These are phyloP conservation scores for Dromas ardeola DNA, from an alignment of 2,113 vertebrate species.

Conservation along the genomic window DNA sequence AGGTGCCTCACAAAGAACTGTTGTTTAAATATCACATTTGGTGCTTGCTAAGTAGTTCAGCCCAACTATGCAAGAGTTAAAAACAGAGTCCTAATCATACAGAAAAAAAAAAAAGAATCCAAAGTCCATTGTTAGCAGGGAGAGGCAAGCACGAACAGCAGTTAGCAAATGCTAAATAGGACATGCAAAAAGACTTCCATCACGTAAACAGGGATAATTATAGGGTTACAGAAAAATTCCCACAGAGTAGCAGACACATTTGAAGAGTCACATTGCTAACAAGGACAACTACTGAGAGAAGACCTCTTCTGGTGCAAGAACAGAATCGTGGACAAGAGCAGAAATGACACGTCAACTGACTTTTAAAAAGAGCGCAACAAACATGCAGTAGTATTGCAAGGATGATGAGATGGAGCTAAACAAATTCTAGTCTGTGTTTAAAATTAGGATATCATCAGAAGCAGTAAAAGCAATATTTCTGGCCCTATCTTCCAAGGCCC, in stretches of 20 bases:
- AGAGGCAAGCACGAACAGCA: constrained; percentile 54
- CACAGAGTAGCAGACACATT: constrained; percentile 40
- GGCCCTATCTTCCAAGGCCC: not conserved
- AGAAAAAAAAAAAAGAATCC: not conserved
- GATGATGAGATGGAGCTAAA: not conserved
- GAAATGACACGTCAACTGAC: not conserved
- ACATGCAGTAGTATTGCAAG: not conserved
- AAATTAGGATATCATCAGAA: not conserved
- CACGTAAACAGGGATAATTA: constrained; percentile 66
- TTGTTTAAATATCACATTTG: not conserved
- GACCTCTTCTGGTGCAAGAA: not conserved
- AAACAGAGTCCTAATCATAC: constrained; percentile 41
- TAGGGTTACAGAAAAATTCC: constrained; percentile 57
- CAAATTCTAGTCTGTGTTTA: not conserved
- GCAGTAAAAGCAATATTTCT: not conserved
- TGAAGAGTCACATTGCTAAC: not conserved
- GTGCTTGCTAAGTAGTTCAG: not conserved
- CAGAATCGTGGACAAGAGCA: not conserved
- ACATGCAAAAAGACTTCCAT: constrained; percentile 62
- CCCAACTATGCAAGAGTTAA: constrained; percentile 28
- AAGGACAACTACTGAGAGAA: not conserved
- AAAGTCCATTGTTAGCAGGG: constrained; percentile 54
- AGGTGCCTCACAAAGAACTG: not conserved
- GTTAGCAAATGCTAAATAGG: constrained; percentile 63
- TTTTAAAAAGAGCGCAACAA: not conserved